Percentiles rank a stretch among this genome's conserved stretches.
Conservation (phyloP, 2,113 vertebrate genomes). For the Zosterops lateralis region DNA sequence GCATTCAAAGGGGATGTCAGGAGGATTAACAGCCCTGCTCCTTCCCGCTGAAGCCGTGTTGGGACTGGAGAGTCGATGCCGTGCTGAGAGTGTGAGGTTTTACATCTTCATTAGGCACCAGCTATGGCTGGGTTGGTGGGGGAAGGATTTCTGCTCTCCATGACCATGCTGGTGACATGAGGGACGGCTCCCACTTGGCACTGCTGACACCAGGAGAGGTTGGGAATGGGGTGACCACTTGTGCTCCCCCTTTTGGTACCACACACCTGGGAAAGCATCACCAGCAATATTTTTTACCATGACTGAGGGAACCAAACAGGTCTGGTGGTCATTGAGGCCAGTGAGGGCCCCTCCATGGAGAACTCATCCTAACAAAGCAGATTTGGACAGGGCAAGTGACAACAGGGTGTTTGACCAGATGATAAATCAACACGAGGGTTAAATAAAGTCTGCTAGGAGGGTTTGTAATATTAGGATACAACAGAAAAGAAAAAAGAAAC, state of each 20-base stretch:
- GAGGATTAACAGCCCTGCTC: slow-evolving; percentile 41
- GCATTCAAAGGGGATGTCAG: slow-evolving; percentile 31
- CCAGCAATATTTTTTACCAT: no score
- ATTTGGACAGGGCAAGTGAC: background rate
- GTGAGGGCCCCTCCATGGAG: accelerated
- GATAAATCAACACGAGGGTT: background rate
- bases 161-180: accelerated
- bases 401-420: background rate
- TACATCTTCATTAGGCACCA: background rate
- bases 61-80: background rate
- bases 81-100: background rate
- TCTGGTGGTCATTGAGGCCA: background rate
- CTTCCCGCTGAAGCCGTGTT: background rate
- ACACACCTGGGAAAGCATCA: background rate
- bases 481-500: background rate
- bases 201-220: accelerated
- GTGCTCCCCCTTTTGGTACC: background rate
- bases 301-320: background rate
- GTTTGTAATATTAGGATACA: background rate
- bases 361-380: background rate
- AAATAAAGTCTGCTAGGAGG: background rate
- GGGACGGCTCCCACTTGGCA: accelerated
- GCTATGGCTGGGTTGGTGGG: accelerated
- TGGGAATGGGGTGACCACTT: accelerated
- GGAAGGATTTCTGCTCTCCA: background rate